Evolutionary conservation across 2,797 vertebrate genomes (phyloP), one percentile per base, ranked within the genome.

Genomic region (Onychomys torridus): DNA sequence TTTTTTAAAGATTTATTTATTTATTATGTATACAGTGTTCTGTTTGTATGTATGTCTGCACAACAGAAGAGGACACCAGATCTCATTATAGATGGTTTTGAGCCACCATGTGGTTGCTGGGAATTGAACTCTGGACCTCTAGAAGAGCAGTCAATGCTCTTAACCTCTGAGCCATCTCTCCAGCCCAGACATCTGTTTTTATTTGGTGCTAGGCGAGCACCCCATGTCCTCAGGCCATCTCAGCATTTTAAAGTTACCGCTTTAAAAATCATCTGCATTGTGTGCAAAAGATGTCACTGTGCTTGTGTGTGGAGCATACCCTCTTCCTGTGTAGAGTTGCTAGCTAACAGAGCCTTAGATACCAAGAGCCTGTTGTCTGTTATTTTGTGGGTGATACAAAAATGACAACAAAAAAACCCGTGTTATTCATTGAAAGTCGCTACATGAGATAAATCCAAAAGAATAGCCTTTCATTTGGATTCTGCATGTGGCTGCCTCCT

Each of bases 391-490:
- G 12, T 84, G 46, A 34, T 46, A 76, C 52, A 59, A 61, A 21
- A 59, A 34, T 0, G 73, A 27, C 5, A 16, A 34, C 11, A 46
- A 76, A 0, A 88, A 46, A 40, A 89, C 6, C 19, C 17, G 75
- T 91, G 40, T 65, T 49, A 16, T 29, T 34, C 12, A 81, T 10
- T 40, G 65, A 91, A 90, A 97, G 52, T 59, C 76, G 78, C 34
- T 77, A 94, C 21, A 89, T 25, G 67, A 95, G 89, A 46, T 49
- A 94, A 91, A 77, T 27, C 9, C 77, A 96, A 21, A 52, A 92
- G 93, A 93, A 76, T 57, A 52, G 37, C n/a, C 92, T 97, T 95
- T 73, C 78, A 81, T 55, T 93, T 79, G 84, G 49, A 86, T 87
- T 96, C 93, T 73, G 89, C 23, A 9, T 4, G 0, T 86, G 82